These are phyloP conservation scores for Pagetopsis macropterus DNA, from an alignment of 2,797 vertebrate species.

Conservation along the genomic window DNA sequence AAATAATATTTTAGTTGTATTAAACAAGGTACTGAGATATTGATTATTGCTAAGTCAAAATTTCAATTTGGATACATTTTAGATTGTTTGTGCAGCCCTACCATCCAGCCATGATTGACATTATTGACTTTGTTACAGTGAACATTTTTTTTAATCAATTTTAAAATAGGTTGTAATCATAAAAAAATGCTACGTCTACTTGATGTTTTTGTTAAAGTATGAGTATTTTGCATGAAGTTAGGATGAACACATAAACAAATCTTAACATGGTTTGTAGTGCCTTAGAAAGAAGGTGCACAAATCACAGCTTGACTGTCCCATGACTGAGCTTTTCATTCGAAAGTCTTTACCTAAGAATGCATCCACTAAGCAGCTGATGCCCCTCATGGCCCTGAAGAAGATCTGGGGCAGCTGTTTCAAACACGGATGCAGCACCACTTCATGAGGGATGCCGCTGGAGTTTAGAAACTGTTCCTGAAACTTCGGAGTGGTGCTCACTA, in stretches of 20 bases:
- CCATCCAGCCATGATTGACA: background rate
- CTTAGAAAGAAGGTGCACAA: background rate
- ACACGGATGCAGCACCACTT: constrained; percentile 94
- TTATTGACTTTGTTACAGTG: background rate
- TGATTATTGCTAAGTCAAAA: no score
- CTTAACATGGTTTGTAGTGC: background rate
- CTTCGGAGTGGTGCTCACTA: constrained; percentile 97
- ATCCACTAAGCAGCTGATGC: constrained; percentile 95
- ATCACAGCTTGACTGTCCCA: background rate
- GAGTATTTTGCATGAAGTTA: background rate
- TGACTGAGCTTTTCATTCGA: background rate
- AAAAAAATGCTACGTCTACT: constrained; percentile 10
- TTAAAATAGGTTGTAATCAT: background rate
- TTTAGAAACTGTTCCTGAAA: constrained; percentile 98
- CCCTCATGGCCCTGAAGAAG: constrained; percentile 98
- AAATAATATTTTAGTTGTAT: no score
- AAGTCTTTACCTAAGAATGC: constrained; percentile 91
- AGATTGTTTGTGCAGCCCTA: background rate
- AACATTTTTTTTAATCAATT: background rate
- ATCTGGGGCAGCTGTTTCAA: constrained; percentile 97
- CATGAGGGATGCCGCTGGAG: constrained; percentile 93
- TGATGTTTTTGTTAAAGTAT: background rate
- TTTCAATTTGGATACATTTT: background rate
- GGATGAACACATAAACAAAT: background rate
- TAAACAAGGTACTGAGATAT: no score